Evolutionary conservation across 2,888 invertebrate genomes (phyloP).

Genomic region (Tachina lurida): DNA sequence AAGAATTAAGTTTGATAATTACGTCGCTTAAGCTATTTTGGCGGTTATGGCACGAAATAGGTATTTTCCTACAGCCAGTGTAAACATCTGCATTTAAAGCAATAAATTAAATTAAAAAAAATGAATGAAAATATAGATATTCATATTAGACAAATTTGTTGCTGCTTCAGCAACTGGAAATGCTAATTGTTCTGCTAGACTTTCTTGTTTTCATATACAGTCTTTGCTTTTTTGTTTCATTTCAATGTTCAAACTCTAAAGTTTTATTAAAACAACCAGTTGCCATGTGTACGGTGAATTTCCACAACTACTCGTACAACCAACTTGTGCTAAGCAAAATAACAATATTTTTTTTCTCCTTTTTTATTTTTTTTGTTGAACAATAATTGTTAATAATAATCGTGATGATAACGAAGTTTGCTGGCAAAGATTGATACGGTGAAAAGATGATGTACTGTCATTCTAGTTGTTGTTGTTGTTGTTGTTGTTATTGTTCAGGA

Average conservation of each 20-base stretch:
- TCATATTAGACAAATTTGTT: conserved; percentile 51
- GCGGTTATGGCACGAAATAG: too few relatives aligned
- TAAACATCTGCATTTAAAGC: too few relatives aligned
- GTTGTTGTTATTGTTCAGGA: background rate
- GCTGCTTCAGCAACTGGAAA: conserved; percentile 29
- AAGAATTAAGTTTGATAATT: too few relatives aligned
- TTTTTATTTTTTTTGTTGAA: background rate
- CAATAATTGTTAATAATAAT: conserved; percentile 54
- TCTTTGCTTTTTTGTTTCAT: conserved; percentile 1
- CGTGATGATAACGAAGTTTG: conserved; percentile 22
- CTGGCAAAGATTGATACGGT: conserved; percentile 38
- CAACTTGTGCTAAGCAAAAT: conserved; percentile 41
- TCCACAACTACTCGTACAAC: conserved; percentile 23
- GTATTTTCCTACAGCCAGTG: too few relatives aligned
- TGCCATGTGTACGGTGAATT: conserved; percentile 39
- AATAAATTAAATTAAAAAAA: background rate
- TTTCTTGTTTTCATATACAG: background rate
- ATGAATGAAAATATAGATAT: conserved; percentile 27
- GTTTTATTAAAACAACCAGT: conserved; percentile 59
- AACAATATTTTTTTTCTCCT: background rate
- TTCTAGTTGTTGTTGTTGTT: conserved; percentile 6
- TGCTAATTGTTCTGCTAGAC: conserved; percentile 57
- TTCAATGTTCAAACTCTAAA: conserved; percentile 34
- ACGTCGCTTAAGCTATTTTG: too few relatives aligned
- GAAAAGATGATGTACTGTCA: conserved; percentile 6